phyloP scores from a whole-genome alignment of 2,113 vertebrate genomes.

The Nipponia nippon region DNA sequence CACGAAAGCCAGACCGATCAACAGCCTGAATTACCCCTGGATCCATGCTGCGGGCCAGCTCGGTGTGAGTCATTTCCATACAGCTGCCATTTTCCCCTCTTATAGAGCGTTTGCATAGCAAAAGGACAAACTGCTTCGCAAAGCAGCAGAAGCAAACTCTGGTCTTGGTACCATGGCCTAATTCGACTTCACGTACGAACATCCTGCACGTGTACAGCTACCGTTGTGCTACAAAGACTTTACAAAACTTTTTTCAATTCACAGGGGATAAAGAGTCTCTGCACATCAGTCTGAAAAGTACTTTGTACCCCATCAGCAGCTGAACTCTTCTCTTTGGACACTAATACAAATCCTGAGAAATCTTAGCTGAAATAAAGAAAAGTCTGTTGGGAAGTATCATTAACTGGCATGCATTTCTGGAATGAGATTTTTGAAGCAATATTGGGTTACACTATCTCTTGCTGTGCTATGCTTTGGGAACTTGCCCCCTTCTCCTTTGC shows the following conservation, averaged over 20 bases:
- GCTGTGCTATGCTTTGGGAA: not conserved
- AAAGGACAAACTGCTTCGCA: not conserved
- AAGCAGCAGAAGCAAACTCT: not conserved
- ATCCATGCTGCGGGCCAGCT: not conserved
- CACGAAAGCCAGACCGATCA: not conserved
- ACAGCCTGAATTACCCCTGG: not conserved
- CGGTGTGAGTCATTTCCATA: fast-evolving
- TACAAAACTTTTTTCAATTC: not conserved
- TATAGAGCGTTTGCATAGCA: fast-evolving
- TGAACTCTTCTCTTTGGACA: not conserved
- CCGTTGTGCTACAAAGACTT: not conserved
- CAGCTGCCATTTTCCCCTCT: not conserved
- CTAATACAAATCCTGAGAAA: not conserved
- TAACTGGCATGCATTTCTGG: fast-evolving
- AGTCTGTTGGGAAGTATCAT: not conserved
- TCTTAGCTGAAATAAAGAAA: not conserved
- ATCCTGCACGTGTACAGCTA: not conserved
- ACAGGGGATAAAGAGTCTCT: not conserved
- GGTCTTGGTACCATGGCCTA: fast-evolving
- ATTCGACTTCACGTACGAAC: not conserved
- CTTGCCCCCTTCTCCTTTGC: not conserved
- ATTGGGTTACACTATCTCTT: not conserved
- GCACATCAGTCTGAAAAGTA: not conserved
- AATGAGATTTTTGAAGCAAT: not conserved
- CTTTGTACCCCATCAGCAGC: not conserved